Conservation (phyloP, 92 coral and sea anemone species). For the Actinostola sp. region DNA sequence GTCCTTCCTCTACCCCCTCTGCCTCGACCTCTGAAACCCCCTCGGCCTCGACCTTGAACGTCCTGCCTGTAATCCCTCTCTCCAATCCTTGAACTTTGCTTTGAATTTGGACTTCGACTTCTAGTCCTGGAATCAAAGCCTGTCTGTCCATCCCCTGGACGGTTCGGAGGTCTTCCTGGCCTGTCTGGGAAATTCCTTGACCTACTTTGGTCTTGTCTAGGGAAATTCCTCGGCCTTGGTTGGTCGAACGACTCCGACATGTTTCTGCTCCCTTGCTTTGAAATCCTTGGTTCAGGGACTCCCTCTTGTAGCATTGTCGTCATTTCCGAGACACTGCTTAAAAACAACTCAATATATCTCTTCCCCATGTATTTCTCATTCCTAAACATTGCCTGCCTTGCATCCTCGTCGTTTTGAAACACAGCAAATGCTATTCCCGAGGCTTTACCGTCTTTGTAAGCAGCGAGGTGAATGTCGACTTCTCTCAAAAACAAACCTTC, state of each 20-base stretch:
- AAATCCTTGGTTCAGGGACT: slow-evolving; percentile 54
- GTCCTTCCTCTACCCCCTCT: slow-evolving; percentile 1
- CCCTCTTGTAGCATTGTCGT: slow-evolving; percentile 78
- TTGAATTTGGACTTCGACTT: slow-evolving; percentile 7
- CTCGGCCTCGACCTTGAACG: background rate
- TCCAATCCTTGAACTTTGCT: slow-evolving; percentile 33
- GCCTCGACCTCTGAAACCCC: slow-evolving; percentile 32
- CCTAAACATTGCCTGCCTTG: slow-evolving; percentile 94
- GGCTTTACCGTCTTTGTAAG: slow-evolving; percentile 92
- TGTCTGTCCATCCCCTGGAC: background rate
- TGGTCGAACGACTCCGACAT: slow-evolving; percentile 35
- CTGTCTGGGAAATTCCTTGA: slow-evolving; percentile 1
- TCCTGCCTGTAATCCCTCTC: slow-evolving; percentile 13
- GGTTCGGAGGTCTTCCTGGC: slow-evolving; percentile 2
- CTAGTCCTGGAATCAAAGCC: slow-evolving; percentile 10
- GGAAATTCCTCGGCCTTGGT: background rate
- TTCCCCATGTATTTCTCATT: slow-evolving; percentile 89
- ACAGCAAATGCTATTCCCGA: slow-evolving; percentile 94
- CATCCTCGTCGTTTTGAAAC: slow-evolving; percentile 88
- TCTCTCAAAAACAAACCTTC: slow-evolving; percentile 74
- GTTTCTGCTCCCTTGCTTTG: slow-evolving; percentile 5
- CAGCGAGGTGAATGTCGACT: slow-evolving; percentile 91
- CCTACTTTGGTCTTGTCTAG: background rate
- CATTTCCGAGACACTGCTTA: slow-evolving; percentile 94
- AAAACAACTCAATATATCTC: slow-evolving; percentile 85